Evolutionary conservation across 2,113 vertebrate species (phyloP), one percentile per base, ranked within the genome.

Genomic region (Cercopithecus mona): DNA sequence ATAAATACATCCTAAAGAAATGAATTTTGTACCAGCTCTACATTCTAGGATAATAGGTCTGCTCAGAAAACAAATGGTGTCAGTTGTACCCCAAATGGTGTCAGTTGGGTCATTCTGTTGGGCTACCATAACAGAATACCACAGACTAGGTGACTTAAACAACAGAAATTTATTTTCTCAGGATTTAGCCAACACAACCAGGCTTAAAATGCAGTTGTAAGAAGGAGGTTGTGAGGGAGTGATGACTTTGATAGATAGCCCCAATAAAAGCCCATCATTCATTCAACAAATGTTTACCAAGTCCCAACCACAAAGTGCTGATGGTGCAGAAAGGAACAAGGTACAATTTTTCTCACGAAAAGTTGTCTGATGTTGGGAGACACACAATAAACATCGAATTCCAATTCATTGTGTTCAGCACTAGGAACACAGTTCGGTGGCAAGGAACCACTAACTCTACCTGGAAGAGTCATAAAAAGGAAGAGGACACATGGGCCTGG

Each of bases 1-100:
- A 88, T 96, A 92, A 92, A 96, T 81, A 55, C 38, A 55, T 79
- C 35, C 23, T 68, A 85, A 75, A 94, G 68, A 85, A 97, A 68
- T 76, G 23, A 90, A 94, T 89, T 92, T 94, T 81, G 76, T 75
- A 52, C 84, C 84, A 59, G 40, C n/a, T 68, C 5, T 94, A 48
- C 43, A 80, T 75, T 75, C 45, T 92, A 38, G 55, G 88, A 52
- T 89, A 57, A 75, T 16, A 23, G 64, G 66, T n/a, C 30, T 66
- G 38, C 61, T 82, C 82, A 84, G 83, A 90, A 94, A 97, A 70
- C 83, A 95, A 90, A 91, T 64, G n/a, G 10, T 82, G 70, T 78
- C 40, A 93, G 66, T 10, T 35, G 45, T 61, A 93, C 75, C 59
- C 22, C 89, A 94, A 88, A 84, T 64, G 27, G 8, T 78, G 50